These are phyloP conservation scores for Dusona sp. DNA, from an alignment of 2,888 invertebrate genomes.

Conservation along the genomic window DNA sequence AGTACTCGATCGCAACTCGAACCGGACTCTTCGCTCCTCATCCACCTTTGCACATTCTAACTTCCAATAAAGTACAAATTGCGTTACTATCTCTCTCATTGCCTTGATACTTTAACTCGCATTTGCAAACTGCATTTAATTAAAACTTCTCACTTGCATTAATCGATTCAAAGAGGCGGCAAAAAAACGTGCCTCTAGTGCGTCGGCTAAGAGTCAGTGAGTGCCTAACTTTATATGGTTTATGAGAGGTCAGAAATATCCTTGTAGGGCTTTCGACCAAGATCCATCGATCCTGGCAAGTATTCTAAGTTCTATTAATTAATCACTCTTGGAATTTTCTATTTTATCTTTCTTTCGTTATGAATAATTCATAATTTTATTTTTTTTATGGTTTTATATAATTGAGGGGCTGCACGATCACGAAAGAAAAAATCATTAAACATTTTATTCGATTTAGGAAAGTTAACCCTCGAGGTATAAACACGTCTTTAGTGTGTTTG, in stretches of 20 bases:
- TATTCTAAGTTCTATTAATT: slow-evolving; percentile 5
- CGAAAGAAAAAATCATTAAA: not conserved
- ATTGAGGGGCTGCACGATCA: not conserved
- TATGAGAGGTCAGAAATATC: slow-evolving; percentile 48
- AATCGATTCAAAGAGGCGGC: slow-evolving; percentile 14
- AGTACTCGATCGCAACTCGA: slow-evolving; percentile 63
- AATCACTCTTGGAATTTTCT: slow-evolving; percentile 4
- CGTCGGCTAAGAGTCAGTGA: slow-evolving; percentile 7
- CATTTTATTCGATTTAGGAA: not conserved
- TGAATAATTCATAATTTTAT: slow-evolving; percentile 1
- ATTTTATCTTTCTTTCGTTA: not conserved
- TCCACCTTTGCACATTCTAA: slow-evolving; percentile 35
- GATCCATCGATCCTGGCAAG: slow-evolving; percentile 46
- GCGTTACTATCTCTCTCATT: slow-evolving; percentile 50
- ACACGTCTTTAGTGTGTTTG: too few species aligned
- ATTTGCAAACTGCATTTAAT: slow-evolving; percentile 46
- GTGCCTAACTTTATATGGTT: slow-evolving; percentile 54
- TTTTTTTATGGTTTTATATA: not conserved
- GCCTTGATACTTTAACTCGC: slow-evolving; percentile 3
- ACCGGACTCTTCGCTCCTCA: slow-evolving; percentile 54
- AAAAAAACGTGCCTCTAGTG: slow-evolving; percentile 38
- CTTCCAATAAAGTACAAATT: slow-evolving; percentile 35
- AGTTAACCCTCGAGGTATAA: too few species aligned
- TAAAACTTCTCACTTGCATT: slow-evolving; percentile 31
- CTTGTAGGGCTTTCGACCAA: slow-evolving; percentile 50